Evolutionary conservation across 2,888 invertebrate genomes (phyloP).

Genomic region (Cephus spinipes): DNA sequence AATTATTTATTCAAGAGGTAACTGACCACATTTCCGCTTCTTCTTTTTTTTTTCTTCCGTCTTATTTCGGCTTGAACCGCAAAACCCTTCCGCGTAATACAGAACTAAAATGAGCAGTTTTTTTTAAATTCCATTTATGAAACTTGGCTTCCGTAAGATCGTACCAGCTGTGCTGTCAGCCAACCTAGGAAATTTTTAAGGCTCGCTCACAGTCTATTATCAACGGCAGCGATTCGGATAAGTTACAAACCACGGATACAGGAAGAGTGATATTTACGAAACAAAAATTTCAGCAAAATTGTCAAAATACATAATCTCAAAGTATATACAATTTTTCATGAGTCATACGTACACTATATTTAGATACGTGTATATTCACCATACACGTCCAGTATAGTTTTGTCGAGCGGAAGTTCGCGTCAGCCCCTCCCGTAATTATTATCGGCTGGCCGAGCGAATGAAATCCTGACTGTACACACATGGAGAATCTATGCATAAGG

Average conservation of each 20-base stretch:
- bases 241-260: not conserved
- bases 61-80: not conserved
- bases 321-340: not conserved
- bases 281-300: not conserved
- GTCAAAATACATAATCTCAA: not conserved
- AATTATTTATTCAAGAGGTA: slow-evolving; percentile 49
- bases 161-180: not conserved
- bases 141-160: not conserved
- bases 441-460: not conserved
- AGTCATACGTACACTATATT: not conserved
- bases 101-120: not conserved
- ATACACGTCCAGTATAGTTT: slow-evolving; percentile 16
- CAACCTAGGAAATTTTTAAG: not conserved
- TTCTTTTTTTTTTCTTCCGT: slow-evolving; percentile 22
- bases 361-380: not conserved
- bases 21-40: slow-evolving; percentile 50
- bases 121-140: not conserved
- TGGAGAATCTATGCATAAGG: not conserved
- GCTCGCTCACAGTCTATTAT: not conserved
- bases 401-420: slow-evolving; percentile 37
- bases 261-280: not conserved
- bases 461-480: not conserved
- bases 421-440: slow-evolving; percentile 28
- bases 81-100: not conserved
- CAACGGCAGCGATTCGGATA: not conserved